Evolutionary conservation across 2,888 invertebrate genomes (phyloP).

Genomic region (Orthonevra nobilis): DNA sequence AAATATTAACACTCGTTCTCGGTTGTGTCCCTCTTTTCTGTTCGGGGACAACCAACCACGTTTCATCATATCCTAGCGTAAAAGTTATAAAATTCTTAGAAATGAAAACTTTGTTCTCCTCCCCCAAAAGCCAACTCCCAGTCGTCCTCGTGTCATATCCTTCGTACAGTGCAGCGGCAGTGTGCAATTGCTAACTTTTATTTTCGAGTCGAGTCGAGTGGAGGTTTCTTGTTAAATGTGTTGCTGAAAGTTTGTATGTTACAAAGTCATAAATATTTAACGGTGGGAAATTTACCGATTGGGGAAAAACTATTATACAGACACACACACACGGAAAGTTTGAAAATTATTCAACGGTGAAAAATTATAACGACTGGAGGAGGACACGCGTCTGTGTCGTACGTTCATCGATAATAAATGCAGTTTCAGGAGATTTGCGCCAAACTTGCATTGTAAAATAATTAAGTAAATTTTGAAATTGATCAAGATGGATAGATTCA

Average conservation of each 20-base stretch:
- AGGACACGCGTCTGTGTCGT: slow-evolving; percentile 30
- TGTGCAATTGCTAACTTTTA: slow-evolving; percentile 49
- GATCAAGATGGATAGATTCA: too few species aligned
- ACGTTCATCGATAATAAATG: slow-evolving; percentile 13
- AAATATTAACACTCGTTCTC: slow-evolving; percentile 63
- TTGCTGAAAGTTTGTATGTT: slow-evolving; percentile 65
- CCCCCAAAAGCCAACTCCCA: slow-evolving; percentile 11
- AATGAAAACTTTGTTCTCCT: slow-evolving; percentile 58
- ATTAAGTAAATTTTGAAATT: slow-evolving; percentile 34
- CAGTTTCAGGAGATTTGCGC: slow-evolving; percentile 7
- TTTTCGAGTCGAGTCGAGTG: neutral
- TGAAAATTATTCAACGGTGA: slow-evolving; percentile 65
- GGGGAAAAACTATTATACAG: slow-evolving; percentile 33
- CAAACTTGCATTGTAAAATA: slow-evolving; percentile 58
- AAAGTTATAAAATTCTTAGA: slow-evolving; percentile 69
- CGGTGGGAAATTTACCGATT: slow-evolving; percentile 75
- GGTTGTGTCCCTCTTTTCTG: neutral
- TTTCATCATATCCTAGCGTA: slow-evolving; percentile 43
- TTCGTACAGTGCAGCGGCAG: slow-evolving; percentile 49
- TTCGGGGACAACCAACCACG: slow-evolving; percentile 26
- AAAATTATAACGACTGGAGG: slow-evolving; percentile 49
- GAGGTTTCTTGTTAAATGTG: slow-evolving; percentile 20
- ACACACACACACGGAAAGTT: neutral
- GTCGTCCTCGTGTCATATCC: neutral
- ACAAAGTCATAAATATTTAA: slow-evolving; percentile 74